These are phyloP conservation scores for Hyalella azteca DNA, from an alignment of 2,888 invertebrate genomes.

Conservation along the genomic window DNA sequence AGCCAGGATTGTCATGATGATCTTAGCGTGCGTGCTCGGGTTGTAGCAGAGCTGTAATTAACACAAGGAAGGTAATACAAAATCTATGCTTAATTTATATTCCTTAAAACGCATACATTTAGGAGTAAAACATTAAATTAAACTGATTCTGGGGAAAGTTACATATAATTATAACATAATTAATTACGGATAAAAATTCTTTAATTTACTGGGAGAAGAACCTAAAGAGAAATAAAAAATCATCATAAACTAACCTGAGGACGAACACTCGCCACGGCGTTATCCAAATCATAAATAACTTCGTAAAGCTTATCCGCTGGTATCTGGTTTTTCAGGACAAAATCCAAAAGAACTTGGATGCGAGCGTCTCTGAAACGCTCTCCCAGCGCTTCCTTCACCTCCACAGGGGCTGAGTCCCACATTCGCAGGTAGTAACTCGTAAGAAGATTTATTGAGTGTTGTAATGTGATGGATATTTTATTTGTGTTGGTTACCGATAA, in stretches of 20 bases:
- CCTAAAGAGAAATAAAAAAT: no score
- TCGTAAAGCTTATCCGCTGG: slow-evolving; percentile 60
- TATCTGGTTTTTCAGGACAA: slow-evolving; percentile 49
- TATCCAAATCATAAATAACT: slow-evolving; percentile 62
- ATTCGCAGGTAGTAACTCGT: background rate
- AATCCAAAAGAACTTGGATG: background rate
- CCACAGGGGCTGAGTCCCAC: background rate
- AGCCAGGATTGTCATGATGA: no score
- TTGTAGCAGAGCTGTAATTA: no score
- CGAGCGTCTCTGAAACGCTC: background rate
- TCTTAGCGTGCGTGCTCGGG: no score
- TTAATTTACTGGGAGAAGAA: no score
- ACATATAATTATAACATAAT: no score
- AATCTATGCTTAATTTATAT: no score
- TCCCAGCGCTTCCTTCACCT: background rate
- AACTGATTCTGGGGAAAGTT: no score
- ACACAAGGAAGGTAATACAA: no score
- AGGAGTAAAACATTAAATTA: no score
- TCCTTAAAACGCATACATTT: no score
- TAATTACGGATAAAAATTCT: no score
- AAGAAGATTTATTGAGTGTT: background rate
- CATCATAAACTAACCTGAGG: slow-evolving; percentile 59
- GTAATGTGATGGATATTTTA: background rate
- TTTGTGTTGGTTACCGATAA: background rate
- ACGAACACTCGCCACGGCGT: slow-evolving; percentile 60